phyloP scores from a whole-genome alignment of 2,797 vertebrate species.

The Cichlasoma orientale region DNA sequence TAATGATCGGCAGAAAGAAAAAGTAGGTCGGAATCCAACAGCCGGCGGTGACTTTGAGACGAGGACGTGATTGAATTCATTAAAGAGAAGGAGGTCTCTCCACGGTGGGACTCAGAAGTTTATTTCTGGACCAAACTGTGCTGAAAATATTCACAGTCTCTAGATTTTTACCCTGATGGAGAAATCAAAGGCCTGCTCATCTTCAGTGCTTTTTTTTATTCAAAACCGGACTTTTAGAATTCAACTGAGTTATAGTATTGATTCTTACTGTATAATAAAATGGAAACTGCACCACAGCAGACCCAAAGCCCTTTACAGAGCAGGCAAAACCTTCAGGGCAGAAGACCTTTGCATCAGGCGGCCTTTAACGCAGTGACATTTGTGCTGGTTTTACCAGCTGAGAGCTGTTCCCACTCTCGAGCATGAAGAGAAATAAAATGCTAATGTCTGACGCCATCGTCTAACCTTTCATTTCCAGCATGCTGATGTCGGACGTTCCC shows the following conservation, averaged over 20 bases:
- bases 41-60: neutral
- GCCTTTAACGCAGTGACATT: neutral
- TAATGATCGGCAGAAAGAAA: neutral
- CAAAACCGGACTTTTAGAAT: neutral
- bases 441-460: neutral
- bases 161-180: neutral
- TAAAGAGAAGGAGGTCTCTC: neutral
- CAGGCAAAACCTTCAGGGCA: neutral
- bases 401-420: neutral
- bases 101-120: neutral
- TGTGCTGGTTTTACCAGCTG: neutral
- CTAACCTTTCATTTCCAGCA: neutral
- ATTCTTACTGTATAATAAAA: neutral
- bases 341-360: no score
- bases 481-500: neutral
- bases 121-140: neutral
- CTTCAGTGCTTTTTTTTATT: neutral
- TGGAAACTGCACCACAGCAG: neutral
- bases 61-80: neutral
- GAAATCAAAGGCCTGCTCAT: neutral
- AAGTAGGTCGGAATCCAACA: constrained; percentile 2
- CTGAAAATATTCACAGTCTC: neutral
- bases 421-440: neutral
- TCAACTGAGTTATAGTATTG: no score
- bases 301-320: neutral